phyloP scores from a whole-genome alignment of 2,113 vertebrate genomes.

The Gambusia affinis region DNA sequence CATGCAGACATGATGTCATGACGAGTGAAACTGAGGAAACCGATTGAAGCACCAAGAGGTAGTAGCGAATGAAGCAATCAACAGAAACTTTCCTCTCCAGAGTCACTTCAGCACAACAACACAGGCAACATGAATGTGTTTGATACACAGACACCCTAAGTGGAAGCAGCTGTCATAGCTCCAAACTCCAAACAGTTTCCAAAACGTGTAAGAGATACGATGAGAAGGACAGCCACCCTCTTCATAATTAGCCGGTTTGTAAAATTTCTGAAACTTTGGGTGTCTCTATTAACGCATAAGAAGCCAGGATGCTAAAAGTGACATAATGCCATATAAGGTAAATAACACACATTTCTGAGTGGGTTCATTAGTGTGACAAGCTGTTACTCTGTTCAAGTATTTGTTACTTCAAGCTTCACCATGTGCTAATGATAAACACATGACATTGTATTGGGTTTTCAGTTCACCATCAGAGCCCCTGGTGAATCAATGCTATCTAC shows the following conservation, averaged over 20 bases:
- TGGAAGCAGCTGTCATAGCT: slow-evolving; percentile 45
- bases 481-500: slow-evolving; percentile 54
- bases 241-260: slow-evolving; percentile 20
- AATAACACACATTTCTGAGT: slow-evolving; percentile 22
- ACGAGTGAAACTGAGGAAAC: slow-evolving; percentile 30
- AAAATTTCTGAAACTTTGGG: slow-evolving; percentile 19
- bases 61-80: slow-evolving; percentile 55
- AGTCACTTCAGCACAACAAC: slow-evolving; percentile 36
- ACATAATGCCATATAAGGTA: not conserved
- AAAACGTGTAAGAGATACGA: slow-evolving; percentile 20
- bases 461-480: slow-evolving; percentile 42
- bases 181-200: slow-evolving; percentile 25
- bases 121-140: slow-evolving; percentile 38
- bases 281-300: slow-evolving; percentile 16
- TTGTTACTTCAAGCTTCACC: slow-evolving; percentile 32
- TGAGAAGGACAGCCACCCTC: slow-evolving; percentile 25
- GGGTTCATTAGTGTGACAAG: slow-evolving; percentile 35
- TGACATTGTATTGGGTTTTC: slow-evolving; percentile 42
- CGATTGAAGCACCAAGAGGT: slow-evolving; percentile 46
- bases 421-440: slow-evolving; percentile 26
- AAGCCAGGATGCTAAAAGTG: slow-evolving; percentile 19
- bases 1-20: slow-evolving; percentile 23
- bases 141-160: slow-evolving; percentile 38
- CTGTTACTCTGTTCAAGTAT: slow-evolving; percentile 39
- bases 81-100: slow-evolving; percentile 50